Base-by-base conservation (phyloP, 2,797 vertebrate species). In the Sandelia bainsii region DNA sequence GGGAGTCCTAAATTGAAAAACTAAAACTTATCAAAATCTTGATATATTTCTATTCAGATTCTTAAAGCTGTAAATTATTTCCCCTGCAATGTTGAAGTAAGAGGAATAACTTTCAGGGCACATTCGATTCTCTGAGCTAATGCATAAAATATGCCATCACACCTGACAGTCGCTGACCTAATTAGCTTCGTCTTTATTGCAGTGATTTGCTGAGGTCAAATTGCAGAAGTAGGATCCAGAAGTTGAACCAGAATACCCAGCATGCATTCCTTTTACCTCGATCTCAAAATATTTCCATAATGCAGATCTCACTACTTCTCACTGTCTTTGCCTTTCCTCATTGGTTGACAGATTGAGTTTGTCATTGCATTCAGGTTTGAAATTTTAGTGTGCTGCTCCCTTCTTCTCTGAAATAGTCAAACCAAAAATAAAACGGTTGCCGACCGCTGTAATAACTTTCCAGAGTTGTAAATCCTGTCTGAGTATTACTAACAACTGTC, bases 231-330 rank as follows among this genome's bases (percentile, higher is more conserved):
- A 37, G 25, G 10, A 77, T 82, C 63, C 57, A 69, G 50, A 70
- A 67, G 29, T 73, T 22, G 49, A 80, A 69, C 58, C 58, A 73
- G 32, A 85, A 51, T 45, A 54, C 62, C 49, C 59, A 76, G 42
- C 46, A 66, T 76, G 49, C 69, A 32, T 85, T 87, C 39, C 25
- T 69, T 56, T 69, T 53, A 22, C 52, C 61, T 64, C 83, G 90
- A 69, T 76, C 57, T 75, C 14, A 72, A 79, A 90, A 74, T 72
- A 89, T 87, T 83, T 75, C 70, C 72, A 71, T 80, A 70, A 84
- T 80, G 80, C 56, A 80, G 77, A 83, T 88, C 76, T 82, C 56
- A 83, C 88, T 90, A 84, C 76, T 1, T 59, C 69, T 66, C 37
- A 48, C 17, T 74, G 51, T 2, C 59, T 13, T 14, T 70, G 52